Evolutionary conservation across 2,797 vertebrate genomes (phyloP), one percentile per base, ranked within the genome.

Genomic region (Naso thynnoides): DNA sequence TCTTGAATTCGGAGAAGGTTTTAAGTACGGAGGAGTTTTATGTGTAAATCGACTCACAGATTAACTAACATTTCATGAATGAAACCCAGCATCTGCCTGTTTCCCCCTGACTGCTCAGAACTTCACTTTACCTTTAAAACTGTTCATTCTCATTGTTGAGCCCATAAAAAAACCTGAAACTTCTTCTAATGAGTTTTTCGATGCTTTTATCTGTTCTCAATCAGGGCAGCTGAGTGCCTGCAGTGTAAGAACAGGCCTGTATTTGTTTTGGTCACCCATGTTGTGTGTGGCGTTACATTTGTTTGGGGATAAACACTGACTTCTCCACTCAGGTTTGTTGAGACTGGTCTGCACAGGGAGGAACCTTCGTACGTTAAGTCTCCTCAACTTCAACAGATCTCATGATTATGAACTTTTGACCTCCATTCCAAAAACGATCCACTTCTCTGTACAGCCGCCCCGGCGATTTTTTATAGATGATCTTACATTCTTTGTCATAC

Each of bases 261-360:
- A 73, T 86, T 86, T 91, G 73, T 80, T 73, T 81, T 70, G 69
- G 80, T 84, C 80, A 76, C 23, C 69, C 78, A 75, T 76, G 73
- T 82, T 87, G 66, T 83, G 69, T 80, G 71, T 71, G 36, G 49
- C 53, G 66, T 65, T 85, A 82, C 75, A 76, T 78, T 76, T 80
- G 80, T 86, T 82, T 39, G 59, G 27, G 76, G 76, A 44, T 87
- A 84, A 90, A 90, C 53, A 78, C n/a, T 13, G 6, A 1, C 26
- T 48, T 52, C 33, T 77, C 41, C 19, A 38, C 26, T 44, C 29
- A 14, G 39, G 13, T 29, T 48, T 47, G 59, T 27, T 64, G 57
- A 70, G 9, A 44, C 38, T 45, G 45, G 38, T 60, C 78, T 57
- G 41, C 4, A 67, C 23, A 26, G 36, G 16, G 15, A 26, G 36